phyloP scores from a whole-genome alignment of 1,140 invertebrate genomes.

The Drosophila mayri region DNA sequence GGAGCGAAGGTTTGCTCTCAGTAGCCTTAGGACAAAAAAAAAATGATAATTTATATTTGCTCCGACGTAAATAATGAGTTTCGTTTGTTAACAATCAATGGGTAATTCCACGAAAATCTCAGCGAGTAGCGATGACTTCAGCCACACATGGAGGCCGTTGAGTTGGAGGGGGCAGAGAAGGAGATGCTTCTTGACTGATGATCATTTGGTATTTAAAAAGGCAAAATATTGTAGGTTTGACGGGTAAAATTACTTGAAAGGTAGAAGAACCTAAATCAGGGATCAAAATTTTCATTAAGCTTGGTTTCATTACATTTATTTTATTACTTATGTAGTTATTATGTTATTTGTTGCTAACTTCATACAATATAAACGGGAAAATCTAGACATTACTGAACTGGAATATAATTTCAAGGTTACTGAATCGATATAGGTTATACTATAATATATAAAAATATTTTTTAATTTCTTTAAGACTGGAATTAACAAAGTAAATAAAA shows the following conservation, averaged over 20 bases:
- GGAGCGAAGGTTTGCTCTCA: slow-evolving; percentile 53
- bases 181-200: neutral
- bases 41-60: slow-evolving; percentile 35
- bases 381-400: too few species aligned
- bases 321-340: neutral
- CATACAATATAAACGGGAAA: too few species aligned
- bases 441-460: too few species aligned
- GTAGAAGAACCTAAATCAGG: neutral
- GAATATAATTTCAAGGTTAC: too few species aligned
- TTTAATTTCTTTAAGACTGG: too few species aligned
- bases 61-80: slow-evolving; percentile 22
- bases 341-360: too few species aligned
- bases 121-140: slow-evolving; percentile 18
- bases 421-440: too few species aligned
- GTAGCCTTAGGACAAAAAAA: slow-evolving; percentile 5
- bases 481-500: too few species aligned
- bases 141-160: neutral
- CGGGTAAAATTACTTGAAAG: neutral
- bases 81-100: slow-evolving; percentile 18
- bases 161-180: neutral
- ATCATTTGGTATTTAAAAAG: neutral
- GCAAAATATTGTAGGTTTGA: neutral
- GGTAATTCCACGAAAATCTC: slow-evolving; percentile 40
- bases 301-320: neutral
- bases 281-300: neutral